Conservation (phyloP, 2,888 invertebrate species). For the Linyphia triangularis region DNA sequence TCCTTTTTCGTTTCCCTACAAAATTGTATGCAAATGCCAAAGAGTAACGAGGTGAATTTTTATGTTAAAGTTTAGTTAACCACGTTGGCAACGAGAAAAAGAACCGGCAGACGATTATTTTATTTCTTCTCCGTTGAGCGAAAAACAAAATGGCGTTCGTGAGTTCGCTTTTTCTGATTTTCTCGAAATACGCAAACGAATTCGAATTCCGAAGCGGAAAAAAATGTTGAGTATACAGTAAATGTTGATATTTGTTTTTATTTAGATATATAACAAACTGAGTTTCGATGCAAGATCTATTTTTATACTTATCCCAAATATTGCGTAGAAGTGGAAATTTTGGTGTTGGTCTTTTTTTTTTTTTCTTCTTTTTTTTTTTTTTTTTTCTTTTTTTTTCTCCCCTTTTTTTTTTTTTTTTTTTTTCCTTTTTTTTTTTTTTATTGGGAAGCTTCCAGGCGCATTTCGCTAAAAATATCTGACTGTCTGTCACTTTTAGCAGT, state of each 20-base stretch:
- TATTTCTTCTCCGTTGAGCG: neutral
- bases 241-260: constrained; percentile 42
- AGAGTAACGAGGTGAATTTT: constrained; percentile 12
- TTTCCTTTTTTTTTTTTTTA: too few species aligned
- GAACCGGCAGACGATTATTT: constrained; percentile 11
- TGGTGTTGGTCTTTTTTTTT: constrained; percentile 11
- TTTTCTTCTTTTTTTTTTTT: too few species aligned
- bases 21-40: neutral
- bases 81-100: constrained; percentile 21
- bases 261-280: constrained; percentile 23
- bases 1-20: neutral
- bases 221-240: constrained; percentile 13
- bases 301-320: constrained; percentile 45
- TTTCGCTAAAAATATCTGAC: constrained; percentile 26
- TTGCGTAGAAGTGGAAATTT: constrained; percentile 36
- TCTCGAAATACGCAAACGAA: too few species aligned
- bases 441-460: constrained; percentile 28
- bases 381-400: too few species aligned
- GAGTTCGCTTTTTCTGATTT: neutral
- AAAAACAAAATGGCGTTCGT: constrained; percentile 4
- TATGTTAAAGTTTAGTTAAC: neutral
- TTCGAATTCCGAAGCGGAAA: neutral
- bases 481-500: constrained; percentile 30
- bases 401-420: too few species aligned
- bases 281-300: neutral